Evolutionary conservation across 2,888 invertebrate species (phyloP).

Genomic region (Brachyptera risi): DNA sequence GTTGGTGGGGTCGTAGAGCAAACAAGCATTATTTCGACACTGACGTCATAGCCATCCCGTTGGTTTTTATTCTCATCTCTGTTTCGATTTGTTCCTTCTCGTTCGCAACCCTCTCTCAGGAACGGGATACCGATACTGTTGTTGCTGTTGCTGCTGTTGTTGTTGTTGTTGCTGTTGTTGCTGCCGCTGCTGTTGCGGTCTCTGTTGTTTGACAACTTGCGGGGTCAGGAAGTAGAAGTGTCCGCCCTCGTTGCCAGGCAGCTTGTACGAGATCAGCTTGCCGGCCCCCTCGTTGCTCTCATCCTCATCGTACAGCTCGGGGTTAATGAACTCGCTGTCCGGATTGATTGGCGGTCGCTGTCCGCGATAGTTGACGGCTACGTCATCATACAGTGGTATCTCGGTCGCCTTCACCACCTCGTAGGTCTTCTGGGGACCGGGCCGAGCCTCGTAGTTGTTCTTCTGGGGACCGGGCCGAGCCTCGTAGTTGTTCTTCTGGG

Average conservation of each 20-base stretch:
- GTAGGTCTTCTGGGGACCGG: too few species aligned
- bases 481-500: background rate
- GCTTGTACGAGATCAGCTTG: constrained; percentile 66
- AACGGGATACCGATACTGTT: constrained; percentile 27
- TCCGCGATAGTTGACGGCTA: constrained; percentile 64
- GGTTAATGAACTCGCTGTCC: constrained; percentile 59
- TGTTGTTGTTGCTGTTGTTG: constrained; percentile 40
- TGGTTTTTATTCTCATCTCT: constrained; percentile 8
- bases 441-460: background rate
- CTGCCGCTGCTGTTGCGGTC: too few species aligned
- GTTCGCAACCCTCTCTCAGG: constrained; percentile 12
- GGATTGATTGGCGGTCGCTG: constrained; percentile 65
- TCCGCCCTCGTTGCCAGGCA: constrained; percentile 67
- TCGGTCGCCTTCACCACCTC: constrained; percentile 11
- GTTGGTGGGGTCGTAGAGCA: too few species aligned
- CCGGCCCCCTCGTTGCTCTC: constrained; percentile 42
- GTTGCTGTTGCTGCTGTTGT: constrained; percentile 38
- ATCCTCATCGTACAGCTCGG: constrained; percentile 39
- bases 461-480: background rate
- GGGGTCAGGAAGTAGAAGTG: constrained; percentile 77
- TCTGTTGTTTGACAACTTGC: constrained; percentile 57
- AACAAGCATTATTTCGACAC: too few species aligned
- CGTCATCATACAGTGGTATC: constrained; percentile 60
- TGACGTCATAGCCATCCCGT: too few species aligned
- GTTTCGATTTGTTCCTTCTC: background rate